Evolutionary conservation across 2,888 invertebrate genomes (phyloP).

Genomic region (Apamea epomidion): DNA sequence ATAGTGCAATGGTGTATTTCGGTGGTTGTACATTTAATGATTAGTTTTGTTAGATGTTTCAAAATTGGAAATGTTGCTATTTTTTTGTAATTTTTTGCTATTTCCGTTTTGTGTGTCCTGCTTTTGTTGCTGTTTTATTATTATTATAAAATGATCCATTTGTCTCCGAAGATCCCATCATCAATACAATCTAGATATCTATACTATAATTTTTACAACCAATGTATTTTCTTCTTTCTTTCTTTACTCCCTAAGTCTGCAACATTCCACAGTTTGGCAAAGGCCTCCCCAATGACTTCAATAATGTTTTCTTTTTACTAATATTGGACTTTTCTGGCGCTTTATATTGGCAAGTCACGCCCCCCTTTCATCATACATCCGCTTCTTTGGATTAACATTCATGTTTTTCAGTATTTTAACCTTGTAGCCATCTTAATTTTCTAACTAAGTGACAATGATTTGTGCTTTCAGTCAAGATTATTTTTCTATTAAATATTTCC

Average conservation of each 20-base stretch:
- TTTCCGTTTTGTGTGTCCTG: not conserved
- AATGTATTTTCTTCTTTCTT: too few relatives aligned
- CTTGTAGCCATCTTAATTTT: constrained; percentile 9
- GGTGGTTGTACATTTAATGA: constrained; percentile 16
- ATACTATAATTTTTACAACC: not conserved
- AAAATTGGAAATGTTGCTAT: not conserved
- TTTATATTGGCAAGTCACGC: not conserved
- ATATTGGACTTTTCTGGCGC: not conserved
- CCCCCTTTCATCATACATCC: constrained; percentile 6
- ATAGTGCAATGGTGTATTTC: constrained; percentile 26
- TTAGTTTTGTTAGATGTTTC: not conserved
- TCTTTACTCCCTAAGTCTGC: not conserved
- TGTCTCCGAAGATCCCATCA: not conserved
- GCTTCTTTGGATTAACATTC: not conserved
- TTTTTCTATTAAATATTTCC: not conserved
- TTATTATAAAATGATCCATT: not conserved
- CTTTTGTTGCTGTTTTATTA: not conserved
- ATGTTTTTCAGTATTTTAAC: constrained; percentile 5
- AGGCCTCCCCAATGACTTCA: not conserved
- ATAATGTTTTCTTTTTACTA: not conserved
- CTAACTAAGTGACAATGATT: constrained; percentile 20
- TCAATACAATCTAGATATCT: not conserved
- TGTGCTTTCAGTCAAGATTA: constrained; percentile 1
- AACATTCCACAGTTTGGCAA: not conserved
- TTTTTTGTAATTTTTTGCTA: not conserved